phyloP scores from a whole-genome alignment of 2,797 vertebrate genomes.

The Chromis chromis region DNA sequence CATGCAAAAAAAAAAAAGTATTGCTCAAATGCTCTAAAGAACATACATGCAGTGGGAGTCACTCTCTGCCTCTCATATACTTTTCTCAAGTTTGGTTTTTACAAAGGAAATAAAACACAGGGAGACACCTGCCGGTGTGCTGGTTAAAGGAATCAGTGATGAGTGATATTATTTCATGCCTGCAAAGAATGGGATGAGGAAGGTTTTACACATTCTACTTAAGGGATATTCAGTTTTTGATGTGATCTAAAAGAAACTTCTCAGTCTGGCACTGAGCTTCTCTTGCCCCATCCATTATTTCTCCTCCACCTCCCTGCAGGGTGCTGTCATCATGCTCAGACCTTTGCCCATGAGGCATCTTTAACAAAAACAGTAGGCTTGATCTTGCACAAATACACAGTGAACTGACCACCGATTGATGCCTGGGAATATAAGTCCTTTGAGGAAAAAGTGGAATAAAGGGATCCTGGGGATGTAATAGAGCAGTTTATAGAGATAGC shows the following conservation, averaged over 20 bases:
- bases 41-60: not conserved
- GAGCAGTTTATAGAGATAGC: not conserved
- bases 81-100: not conserved
- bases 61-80: not conserved
- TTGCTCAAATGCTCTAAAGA: not conserved
- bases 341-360: not conserved
- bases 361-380: slow-evolving; percentile 7
- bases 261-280: slow-evolving; percentile 1
- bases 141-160: not conserved
- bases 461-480: not conserved
- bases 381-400: not conserved
- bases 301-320: slow-evolving; percentile 7
- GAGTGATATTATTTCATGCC: not conserved
- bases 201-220: not conserved
- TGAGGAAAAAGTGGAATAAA: not conserved
- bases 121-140: not conserved
- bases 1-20: not conserved
- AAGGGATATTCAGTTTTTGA: not conserved
- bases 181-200: not conserved
- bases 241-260: not conserved
- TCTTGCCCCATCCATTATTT: not conserved
- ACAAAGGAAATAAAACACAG: not conserved
- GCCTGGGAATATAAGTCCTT: not conserved
- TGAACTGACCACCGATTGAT: not conserved
- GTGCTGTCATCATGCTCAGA: slow-evolving; percentile 2